A percentile compares a stretch with the other conserved stretches of the same genome.
Evolutionary conservation across 1,140 invertebrate species (phyloP).

Genomic region (Venturia canescens): DNA sequence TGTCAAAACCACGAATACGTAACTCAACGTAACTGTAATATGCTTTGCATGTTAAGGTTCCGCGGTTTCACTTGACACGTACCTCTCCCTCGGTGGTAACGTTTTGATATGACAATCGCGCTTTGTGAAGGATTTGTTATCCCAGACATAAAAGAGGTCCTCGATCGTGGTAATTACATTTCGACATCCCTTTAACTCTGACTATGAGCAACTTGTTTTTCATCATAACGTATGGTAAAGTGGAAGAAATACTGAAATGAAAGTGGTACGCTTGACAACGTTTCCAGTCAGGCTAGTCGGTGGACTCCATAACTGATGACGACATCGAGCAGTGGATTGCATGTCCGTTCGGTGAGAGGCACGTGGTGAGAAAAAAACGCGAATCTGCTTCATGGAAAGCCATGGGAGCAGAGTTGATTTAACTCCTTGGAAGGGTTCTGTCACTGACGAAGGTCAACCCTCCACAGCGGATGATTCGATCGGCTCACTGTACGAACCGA

Average conservation of each 20-base stretch:
- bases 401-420: background rate
- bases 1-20: conserved; percentile 70
- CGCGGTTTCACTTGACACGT: conserved; percentile 5
- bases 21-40: background rate
- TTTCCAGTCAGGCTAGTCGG: background rate
- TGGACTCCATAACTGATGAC: no score
- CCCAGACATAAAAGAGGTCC: background rate
- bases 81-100: background rate
- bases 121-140: background rate
- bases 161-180: conserved; percentile 18
- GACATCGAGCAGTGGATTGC: background rate
- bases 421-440: conserved; percentile 13
- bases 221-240: no score
- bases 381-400: background rate
- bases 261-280: background rate
- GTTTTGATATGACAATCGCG: background rate
- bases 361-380: background rate
- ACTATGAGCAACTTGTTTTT: no score
- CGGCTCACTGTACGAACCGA: conserved; percentile 58
- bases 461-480: conserved; percentile 72
- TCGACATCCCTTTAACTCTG: background rate
- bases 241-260: no score
- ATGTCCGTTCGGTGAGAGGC: background rate
- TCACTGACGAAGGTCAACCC: conserved; percentile 56
- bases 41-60: background rate